Evolutionary conservation across 1,140 invertebrate genomes (phyloP), one percentile per base, ranked within the genome.

Genomic region (Apis dorsata): DNA sequence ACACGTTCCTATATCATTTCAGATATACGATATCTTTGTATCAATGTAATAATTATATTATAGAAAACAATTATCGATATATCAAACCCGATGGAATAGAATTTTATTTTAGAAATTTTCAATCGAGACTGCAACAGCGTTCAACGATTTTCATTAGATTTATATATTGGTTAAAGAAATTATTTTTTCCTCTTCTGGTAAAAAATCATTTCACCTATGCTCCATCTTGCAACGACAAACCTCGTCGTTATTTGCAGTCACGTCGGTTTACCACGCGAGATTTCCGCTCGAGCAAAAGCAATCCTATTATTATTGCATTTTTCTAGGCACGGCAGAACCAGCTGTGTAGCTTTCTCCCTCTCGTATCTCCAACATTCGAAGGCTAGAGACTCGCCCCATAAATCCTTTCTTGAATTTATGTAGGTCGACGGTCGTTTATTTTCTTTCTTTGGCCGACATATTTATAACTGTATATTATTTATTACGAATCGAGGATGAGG

Each of bases 381-480:
- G 15, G 51, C 49, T 11, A 9, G 11, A 11, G 13, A 24, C 13
- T 10, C 51, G 15, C 19, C 9, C 21, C 51, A 51, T 66, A 86
- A 74, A 86, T 57, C 84, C 73, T 62, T n/a, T 19, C 74, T 17
- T 21, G 53, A 73, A 86, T 85, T 85, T 86, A 82, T 78, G 76
- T 57, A 49, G 44, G 24, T 73, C 60, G 57, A 53, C 65, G 63
- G 55, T 69, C 74, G 60, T 85, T 70, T 44, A 63, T 53, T 81
- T 28, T 86, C 51, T 44, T 7, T 44, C 34, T 44, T 44, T 44
- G 34, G 53, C 12, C 51, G 17, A 57, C 77, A 75, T 62, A 34
- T 80, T 86, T 81, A 28, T 72, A 62, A 62, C 70, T n/a, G 44
- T n/a, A 51, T 82, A 28, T 82, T 49, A 71, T n/a, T 85, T 83